Base-by-base conservation (phyloP, 2,797 vertebrate genomes). In the Toxotes lorentzi region DNA sequence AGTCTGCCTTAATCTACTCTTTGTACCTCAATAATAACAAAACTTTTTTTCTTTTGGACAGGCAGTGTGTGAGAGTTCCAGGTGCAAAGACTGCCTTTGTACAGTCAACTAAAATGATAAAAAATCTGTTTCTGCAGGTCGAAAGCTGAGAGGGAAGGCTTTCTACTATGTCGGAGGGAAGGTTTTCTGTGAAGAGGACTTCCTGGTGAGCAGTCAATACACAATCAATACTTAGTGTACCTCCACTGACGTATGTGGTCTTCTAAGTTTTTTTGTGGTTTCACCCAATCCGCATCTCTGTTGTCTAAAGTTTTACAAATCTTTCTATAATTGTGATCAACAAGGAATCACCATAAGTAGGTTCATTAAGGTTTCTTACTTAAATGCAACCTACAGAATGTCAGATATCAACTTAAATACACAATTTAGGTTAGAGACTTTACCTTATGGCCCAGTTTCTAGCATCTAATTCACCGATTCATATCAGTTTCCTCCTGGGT, bases 181-280 rank as follows among this genome's bases (percentile, higher is more conserved):
- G 87, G 98, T 99, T 74, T 99, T 97, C 90, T 99, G 98, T 82
- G 98, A 99, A 92, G 98, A 99, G 89, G 98, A 99, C 90, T 99
- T 99, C 88, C 94, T 99, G 97, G 98, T 99, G 92, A 96, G 97
- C 76, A 8, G 19, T 60, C 65, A 23, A 83, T 67, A 65, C 64
- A 58, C 9, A 71, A 16, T 78, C 67, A 56, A 71, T 77, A 27
- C 34, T 47, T 32, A 1, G n/a, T 59, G 5, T 35, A 19, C 21
- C 23, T 75, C 51, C 34, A 17, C 40, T 40, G 47, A 21, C 50
- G 27, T 57, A 2, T 64, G 23, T 69, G 60, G 12, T 68, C 35
- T 74, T 32, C 27, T 30, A 58, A 62, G 32, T 16, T 73, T 41
- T 57, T 32, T 12, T 65, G 10, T 23, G 48, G 38, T 7, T 27